Conservation (phyloP, 2,113 vertebrate genomes). For the Tachysurus fulvidraco region DNA sequence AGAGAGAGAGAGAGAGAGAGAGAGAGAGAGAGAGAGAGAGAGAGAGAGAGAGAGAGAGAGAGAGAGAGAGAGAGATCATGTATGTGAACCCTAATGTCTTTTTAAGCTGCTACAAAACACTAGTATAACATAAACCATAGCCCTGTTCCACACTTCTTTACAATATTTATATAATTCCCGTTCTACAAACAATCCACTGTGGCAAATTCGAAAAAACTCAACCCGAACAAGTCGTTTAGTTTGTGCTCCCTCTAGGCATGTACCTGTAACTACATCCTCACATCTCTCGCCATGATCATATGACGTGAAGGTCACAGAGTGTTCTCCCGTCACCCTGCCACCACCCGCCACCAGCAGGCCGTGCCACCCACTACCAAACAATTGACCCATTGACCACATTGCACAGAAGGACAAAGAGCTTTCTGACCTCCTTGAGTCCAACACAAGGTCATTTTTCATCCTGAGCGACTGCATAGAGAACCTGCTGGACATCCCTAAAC, state of each 20-base stretch:
- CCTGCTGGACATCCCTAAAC: conserved; percentile 27
- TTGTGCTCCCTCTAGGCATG: conserved; percentile 30
- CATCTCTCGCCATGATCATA: neutral
- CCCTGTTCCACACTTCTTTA: neutral
- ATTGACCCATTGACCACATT: conserved; percentile 66
- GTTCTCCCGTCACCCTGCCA: conserved; percentile 58
- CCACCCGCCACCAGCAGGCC: conserved; percentile 59
- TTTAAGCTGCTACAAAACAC: neutral
- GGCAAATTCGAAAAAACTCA: neutral
- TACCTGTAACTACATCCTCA: conserved; percentile 23
- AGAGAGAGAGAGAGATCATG: neutral
- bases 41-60: conserved; percentile 26
- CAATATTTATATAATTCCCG: neutral
- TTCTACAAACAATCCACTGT: neutral
- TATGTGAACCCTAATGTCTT: neutral
- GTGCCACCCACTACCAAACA: conserved; percentile 72
- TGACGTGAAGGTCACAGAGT: conserved; percentile 46
- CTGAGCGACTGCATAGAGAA: neutral
- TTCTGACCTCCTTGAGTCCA: conserved; percentile 25
- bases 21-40: conserved; percentile 28
- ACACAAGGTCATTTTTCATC: conserved; percentile 47
- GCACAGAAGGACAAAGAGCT: conserved; percentile 62
- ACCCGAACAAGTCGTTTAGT: conserved; percentile 2
- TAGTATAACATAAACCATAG: neutral
- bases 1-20: too few relatives aligned